Percentiles rank a stretch among this genome's conserved stretches.
Evolutionary conservation across 2,797 vertebrate genomes (phyloP).

Genomic region (Falco concolor): DNA sequence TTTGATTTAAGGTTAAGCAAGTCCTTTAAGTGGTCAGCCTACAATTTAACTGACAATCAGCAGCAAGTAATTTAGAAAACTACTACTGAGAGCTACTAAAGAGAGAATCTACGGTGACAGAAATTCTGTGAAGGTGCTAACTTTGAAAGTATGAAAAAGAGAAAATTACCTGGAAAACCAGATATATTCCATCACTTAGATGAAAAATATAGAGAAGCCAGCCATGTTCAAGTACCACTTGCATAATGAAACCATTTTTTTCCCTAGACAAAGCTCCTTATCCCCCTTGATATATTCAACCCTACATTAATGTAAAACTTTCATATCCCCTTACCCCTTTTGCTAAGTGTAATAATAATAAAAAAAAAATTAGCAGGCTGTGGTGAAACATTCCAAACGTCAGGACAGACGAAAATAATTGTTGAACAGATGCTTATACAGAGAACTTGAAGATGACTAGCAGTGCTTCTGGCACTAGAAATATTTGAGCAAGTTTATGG

Average conservation of each 20-base stretch:
- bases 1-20: background rate
- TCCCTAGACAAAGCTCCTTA: background rate
- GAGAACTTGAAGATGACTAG: background rate
- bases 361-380: background rate
- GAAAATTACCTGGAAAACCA: background rate
- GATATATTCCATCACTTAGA: background rate
- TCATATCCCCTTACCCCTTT: background rate
- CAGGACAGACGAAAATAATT: background rate
- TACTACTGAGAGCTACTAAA: background rate
- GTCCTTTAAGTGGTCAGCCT: background rate
- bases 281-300: background rate
- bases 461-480: background rate
- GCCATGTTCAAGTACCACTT: background rate
- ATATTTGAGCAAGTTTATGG: background rate
- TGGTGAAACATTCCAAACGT: background rate
- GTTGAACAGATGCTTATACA: background rate
- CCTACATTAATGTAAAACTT: background rate
- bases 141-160: background rate
- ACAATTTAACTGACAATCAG: background rate
- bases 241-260: background rate
- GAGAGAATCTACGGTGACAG: background rate
- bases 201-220: background rate
- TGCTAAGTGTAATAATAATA: background rate
- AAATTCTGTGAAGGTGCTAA: background rate
- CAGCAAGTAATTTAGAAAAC: background rate